Evolutionary conservation across 2,113 vertebrate species (phyloP).

Genomic region (Carollia perspicillata): DNA sequence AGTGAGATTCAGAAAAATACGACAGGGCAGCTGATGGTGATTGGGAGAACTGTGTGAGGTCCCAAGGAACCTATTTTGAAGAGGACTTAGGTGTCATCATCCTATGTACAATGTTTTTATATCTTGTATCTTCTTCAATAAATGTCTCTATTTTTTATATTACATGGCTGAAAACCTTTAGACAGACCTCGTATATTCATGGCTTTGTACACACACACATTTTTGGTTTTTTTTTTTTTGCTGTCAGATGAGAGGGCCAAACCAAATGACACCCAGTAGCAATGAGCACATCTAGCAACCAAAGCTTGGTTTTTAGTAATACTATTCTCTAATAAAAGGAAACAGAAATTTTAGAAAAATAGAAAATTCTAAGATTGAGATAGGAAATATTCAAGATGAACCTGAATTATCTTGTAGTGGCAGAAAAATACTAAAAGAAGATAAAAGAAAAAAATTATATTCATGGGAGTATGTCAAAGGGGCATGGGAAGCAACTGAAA

Average conservation of each 20-base stretch:
- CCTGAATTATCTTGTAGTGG: neutral
- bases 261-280: neutral
- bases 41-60: too few species aligned
- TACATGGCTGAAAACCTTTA: too few species aligned
- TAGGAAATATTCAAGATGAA: neutral
- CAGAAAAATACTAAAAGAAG: neutral
- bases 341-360: neutral
- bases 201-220: neutral
- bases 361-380: neutral
- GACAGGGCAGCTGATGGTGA: too few species aligned
- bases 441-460: neutral
- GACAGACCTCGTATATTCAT: neutral
- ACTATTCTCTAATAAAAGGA: neutral
- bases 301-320: neutral
- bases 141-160: too few species aligned
- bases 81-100: too few species aligned
- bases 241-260: neutral
- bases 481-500: neutral
- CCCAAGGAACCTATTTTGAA: too few species aligned
- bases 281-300: neutral
- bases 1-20: too few species aligned
- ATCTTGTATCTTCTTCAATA: too few species aligned
- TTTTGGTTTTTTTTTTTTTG: neutral
- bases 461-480: neutral
- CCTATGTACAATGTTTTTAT: too few species aligned